phyloP scores from a whole-genome alignment of 2,113 vertebrate genomes.

The Nannobrachium achirus region DNA sequence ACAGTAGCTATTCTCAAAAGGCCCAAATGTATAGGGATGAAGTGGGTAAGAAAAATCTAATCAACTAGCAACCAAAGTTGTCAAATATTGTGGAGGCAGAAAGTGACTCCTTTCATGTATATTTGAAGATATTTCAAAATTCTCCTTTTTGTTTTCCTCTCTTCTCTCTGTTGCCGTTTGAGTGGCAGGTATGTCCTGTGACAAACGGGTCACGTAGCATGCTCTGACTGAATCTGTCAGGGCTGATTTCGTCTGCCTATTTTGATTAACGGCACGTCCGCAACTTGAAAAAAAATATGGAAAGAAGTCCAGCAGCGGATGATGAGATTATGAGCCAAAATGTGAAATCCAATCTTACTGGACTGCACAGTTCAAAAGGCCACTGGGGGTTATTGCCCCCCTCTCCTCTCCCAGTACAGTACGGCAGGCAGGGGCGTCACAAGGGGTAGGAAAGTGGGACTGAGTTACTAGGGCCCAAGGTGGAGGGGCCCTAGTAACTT shows the following conservation, averaged over 20 bases:
- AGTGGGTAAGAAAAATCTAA: no score
- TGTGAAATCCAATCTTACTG: conserved; percentile 60
- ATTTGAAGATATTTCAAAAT: conserved; percentile 62
- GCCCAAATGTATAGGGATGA: no score
- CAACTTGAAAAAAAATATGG: conserved; percentile 26
- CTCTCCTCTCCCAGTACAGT: conserved; percentile 28
- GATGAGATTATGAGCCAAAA: conserved; percentile 61
- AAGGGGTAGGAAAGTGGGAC: no score
- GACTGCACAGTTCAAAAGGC: conserved; percentile 46
- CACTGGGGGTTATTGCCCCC: neutral
- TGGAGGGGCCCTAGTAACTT: no score
- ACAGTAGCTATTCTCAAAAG: no score
- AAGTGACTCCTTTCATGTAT: conserved; percentile 66
- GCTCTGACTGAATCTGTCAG: conserved; percentile 79
- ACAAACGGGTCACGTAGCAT: conserved; percentile 70
- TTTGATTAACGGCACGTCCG: conserved; percentile 73
- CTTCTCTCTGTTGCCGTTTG: conserved; percentile 52
- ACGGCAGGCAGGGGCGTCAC: no score
- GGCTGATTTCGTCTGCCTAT: conserved; percentile 72
- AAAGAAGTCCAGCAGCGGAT: conserved; percentile 52
- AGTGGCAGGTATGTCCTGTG: conserved; percentile 71
- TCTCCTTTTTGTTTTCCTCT: conserved; percentile 31
- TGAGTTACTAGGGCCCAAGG: no score
- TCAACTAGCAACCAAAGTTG: no score
- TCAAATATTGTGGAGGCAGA: no score